These are phyloP conservation scores for Coenobita brevimanus DNA, from an alignment of 1,140 invertebrate species.

Conservation along the genomic window DNA sequence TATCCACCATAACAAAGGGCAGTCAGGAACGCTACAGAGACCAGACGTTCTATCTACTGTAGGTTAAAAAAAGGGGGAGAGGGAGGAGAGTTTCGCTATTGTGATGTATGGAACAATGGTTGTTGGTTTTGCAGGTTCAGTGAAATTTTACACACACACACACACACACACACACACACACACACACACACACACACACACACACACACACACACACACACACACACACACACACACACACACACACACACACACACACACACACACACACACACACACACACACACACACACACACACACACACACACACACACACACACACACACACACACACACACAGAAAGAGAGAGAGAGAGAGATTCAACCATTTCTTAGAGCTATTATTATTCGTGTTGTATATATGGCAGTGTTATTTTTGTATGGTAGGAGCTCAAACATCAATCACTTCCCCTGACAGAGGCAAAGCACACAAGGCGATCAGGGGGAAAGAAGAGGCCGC, in stretches of 20 bases:
- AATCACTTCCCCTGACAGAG: too few relatives aligned
- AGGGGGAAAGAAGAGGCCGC: too few relatives aligned
- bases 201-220: slow-evolving; percentile 33
- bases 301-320: slow-evolving; percentile 14
- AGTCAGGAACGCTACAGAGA: too few relatives aligned
- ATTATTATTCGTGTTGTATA: too few relatives aligned
- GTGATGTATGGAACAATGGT: not conserved
- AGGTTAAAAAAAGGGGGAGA: not conserved
- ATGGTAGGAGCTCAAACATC: too few relatives aligned
- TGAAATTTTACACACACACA: slow-evolving; percentile 12
- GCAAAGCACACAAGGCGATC: too few relatives aligned
- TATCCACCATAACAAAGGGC: too few relatives aligned
- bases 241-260: slow-evolving; percentile 19
- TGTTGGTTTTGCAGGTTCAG: not conserved
- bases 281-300: slow-evolving; percentile 22
- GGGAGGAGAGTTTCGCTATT: not conserved
- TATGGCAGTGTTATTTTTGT: too few relatives aligned
- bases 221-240: slow-evolving; percentile 15
- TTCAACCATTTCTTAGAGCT: too few relatives aligned
- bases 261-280: slow-evolving; percentile 14
- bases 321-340: too few relatives aligned
- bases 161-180: slow-evolving; percentile 23
- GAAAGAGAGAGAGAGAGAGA: too few relatives aligned
- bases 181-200: slow-evolving; percentile 36
- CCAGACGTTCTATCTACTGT: too few relatives aligned